These are phyloP conservation scores for Muschampia plurimacula DNA, from an alignment of 2,888 invertebrate genomes.

Conservation along the genomic window DNA sequence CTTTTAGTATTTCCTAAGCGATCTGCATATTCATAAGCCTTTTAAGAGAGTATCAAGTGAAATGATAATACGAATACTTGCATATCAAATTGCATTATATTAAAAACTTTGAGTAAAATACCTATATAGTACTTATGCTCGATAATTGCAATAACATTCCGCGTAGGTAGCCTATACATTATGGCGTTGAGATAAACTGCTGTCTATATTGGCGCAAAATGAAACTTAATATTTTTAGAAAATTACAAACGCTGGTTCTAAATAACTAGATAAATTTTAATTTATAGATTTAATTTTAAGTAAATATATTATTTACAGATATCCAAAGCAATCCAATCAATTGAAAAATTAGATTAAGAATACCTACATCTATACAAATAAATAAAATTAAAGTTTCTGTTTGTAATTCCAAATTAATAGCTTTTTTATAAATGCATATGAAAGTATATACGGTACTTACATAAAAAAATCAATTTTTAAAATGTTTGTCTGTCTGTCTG, in stretches of 20 bases:
- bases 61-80: slow-evolving; percentile 51
- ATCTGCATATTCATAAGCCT: slow-evolving; percentile 63
- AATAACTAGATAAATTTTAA: background rate
- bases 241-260: background rate
- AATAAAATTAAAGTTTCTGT: too few relatives aligned
- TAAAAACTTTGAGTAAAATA: slow-evolving; percentile 36
- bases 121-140: slow-evolving; percentile 35
- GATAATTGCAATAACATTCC: slow-evolving; percentile 40
- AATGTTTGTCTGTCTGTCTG: too few relatives aligned
- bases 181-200: slow-evolving; percentile 28
- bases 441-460: too few relatives aligned
- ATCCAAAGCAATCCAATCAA: too few relatives aligned
- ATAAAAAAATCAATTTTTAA: too few relatives aligned
- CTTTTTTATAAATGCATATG: too few relatives aligned
- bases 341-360: too few relatives aligned
- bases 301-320: too few relatives aligned
- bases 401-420: too few relatives aligned
- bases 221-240: slow-evolving; percentile 18
- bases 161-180: slow-evolving; percentile 23
- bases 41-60: slow-evolving; percentile 61
- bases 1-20: slow-evolving; percentile 56
- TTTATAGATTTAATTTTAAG: background rate
- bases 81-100: slow-evolving; percentile 49
- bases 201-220: slow-evolving; percentile 23
- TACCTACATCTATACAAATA: too few relatives aligned